These are phyloP conservation scores for Aptenodytes forsteri DNA, from an alignment of 2,113 vertebrate species.

Conservation along the genomic window DNA sequence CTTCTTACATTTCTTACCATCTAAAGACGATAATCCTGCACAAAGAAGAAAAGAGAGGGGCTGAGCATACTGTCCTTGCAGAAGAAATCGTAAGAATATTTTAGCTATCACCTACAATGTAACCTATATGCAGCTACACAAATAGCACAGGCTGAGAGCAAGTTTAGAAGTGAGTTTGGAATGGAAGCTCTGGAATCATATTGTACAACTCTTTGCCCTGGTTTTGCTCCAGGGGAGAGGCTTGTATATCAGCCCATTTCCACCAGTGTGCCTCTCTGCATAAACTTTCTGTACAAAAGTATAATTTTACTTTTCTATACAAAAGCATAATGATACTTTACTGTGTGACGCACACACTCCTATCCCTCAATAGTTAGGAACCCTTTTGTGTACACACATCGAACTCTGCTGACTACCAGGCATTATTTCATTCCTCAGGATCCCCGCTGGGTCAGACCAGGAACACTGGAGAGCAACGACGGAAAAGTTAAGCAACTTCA, in stretches of 20 bases:
- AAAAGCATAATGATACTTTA: neutral
- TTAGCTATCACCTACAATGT: neutral
- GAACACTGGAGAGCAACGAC: neutral
- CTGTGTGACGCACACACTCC: neutral
- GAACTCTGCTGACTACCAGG: neutral
- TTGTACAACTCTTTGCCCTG: neutral
- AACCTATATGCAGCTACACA: neutral
- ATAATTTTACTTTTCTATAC: neutral
- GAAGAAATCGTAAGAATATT: neutral
- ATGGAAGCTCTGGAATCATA: neutral
- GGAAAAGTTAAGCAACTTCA: constrained; percentile 34
- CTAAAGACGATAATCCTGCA: neutral
- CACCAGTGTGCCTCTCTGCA: neutral
- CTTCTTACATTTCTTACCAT: neutral
- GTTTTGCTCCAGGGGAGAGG: neutral
- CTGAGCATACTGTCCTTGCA: neutral
- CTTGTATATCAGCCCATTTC: neutral
- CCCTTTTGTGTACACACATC: fast-evolving
- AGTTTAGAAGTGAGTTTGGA: neutral
- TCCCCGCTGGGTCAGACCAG: neutral
- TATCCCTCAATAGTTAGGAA: neutral
- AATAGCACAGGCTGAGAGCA: neutral
- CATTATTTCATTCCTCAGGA: neutral
- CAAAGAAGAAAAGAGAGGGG: neutral
- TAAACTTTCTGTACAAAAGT: neutral